Percentiles rank a stretch among this genome's conserved stretches.
phyloP scores from a whole-genome alignment of 2,888 invertebrate species.

The Apodemia mormo region DNA sequence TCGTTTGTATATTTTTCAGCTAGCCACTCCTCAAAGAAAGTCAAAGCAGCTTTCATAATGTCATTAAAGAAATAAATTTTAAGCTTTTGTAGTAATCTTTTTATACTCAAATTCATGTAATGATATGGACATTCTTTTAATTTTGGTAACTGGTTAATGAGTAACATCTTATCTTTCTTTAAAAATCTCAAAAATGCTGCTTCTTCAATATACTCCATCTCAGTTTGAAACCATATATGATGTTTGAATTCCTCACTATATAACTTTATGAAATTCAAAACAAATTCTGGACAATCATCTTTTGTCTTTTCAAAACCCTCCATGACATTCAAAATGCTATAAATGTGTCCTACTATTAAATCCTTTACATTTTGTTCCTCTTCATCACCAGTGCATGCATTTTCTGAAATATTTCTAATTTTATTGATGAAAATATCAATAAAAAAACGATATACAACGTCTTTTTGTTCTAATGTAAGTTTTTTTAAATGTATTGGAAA shows the following conservation, averaged over 20 bases:
- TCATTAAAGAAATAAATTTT: conserved; percentile 55
- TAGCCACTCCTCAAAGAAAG: conserved; percentile 43
- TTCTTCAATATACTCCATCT: conserved; percentile 28
- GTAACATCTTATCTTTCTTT: conserved; percentile 37
- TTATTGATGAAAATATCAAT: conserved; percentile 42
- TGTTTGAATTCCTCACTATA: conserved; percentile 39
- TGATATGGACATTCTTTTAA: conserved; percentile 17
- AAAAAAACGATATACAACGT: conserved; percentile 42
- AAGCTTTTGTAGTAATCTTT: conserved; percentile 48
- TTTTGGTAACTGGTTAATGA: conserved; percentile 32
- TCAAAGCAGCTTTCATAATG: conserved; percentile 45
- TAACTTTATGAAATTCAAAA: conserved; percentile 44
- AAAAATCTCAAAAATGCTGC: conserved; percentile 37
- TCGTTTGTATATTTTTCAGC: conserved; percentile 23
- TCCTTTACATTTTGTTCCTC: conserved; percentile 32
- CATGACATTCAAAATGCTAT: conserved; percentile 41
- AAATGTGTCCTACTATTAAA: conserved; percentile 33
- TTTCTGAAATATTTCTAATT: conserved; percentile 38
- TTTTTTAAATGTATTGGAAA: conserved; percentile 30
- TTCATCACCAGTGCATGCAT: conserved; percentile 34
- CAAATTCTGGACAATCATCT: conserved; percentile 47
- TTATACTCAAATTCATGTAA: conserved; percentile 35
- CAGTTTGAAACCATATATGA: conserved; percentile 32
- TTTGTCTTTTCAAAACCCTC: conserved; percentile 43
- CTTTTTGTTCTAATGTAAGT: conserved; percentile 39